Evolutionary conservation across 1,140 invertebrate genomes (phyloP), one percentile per base, ranked within the genome.

Genomic region (Monomorium pharaonis): DNA sequence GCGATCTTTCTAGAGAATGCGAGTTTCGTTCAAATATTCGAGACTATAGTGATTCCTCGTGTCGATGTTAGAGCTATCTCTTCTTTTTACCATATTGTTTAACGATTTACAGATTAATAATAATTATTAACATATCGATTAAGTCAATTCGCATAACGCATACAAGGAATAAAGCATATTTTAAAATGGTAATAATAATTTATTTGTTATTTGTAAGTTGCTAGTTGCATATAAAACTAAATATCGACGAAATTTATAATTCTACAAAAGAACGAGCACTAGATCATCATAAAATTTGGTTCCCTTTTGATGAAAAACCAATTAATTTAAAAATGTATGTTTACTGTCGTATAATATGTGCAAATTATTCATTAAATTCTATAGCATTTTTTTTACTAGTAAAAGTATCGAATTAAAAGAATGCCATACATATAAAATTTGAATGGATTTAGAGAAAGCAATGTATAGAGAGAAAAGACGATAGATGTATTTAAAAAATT

Each of bases 1-100:
- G 60, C 75, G 74, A 90, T 89, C 75, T 47, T 69, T 86, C 30
- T 63, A 58, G 54, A 84, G 75, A 42, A 65, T 67, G 78, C 74
- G 67, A 87, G 83, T 85, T 70, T 70, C 80, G 75, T 77, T 27
- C 62, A 56, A 83, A 76, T 78, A 75, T 89, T 86, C 67, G 86
- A 58, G 62, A 33, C n/a, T n/a, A 51, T 56, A 75, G 56, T 49
- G 76, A 89, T 88, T 89, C 62, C 76, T 86, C 44, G 44, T 21
- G 74, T 47, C 72, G 9, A 4, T n/a, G n/a, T n/a, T n/a, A n/a
- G n/a, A n/a, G n/a, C n/a, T n/a, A 16, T n/a, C 1, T 33, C 10
- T 21, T 30, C 24, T 18, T 18, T 12, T 16, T 30, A 14, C 18
- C 16, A 9, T 63, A 14, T 67, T 42, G 7, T 10, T 16, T 18